Evolutionary conservation across 1,140 invertebrate genomes (phyloP).

Genomic region (Polypedilum pembai): DNA sequence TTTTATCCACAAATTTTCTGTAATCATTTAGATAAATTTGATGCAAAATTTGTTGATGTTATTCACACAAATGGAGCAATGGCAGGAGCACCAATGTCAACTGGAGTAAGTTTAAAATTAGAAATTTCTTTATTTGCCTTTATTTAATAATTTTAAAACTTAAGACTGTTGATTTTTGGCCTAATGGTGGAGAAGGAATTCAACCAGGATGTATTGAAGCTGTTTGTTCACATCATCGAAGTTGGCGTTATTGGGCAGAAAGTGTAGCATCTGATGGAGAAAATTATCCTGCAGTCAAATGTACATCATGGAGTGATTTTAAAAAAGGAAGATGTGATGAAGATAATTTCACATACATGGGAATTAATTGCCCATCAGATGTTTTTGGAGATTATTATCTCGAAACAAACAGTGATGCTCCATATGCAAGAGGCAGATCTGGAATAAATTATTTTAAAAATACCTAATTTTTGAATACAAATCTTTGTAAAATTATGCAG

Average conservation of each 20-base stretch:
- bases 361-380: neutral
- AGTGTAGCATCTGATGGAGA: slow-evolving; percentile 37
- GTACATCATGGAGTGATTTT: neutral
- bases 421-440: too few species aligned
- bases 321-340: neutral
- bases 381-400: too few species aligned
- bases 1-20: slow-evolving; percentile 48
- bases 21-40: slow-evolving; percentile 41
- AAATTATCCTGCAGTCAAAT: neutral
- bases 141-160: too few species aligned
- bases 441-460: too few species aligned
- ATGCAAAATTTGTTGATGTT: slow-evolving; percentile 53
- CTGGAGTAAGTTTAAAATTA: slow-evolving; percentile 35
- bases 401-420: too few species aligned
- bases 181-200: slow-evolving; percentile 46
- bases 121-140: too few species aligned
- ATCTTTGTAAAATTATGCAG: too few species aligned
- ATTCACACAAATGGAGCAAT: slow-evolving; percentile 55
- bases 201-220: slow-evolving; percentile 50
- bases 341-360: neutral
- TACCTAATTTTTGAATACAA: too few species aligned
- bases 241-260: slow-evolving; percentile 49
- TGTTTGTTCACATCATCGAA: slow-evolving; percentile 52
- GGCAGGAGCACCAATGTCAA: slow-evolving; percentile 33
- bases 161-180: slow-evolving; percentile 48